Conservation (phyloP, 2,888 invertebrate genomes). For the Calliphora vomitoria region DNA sequence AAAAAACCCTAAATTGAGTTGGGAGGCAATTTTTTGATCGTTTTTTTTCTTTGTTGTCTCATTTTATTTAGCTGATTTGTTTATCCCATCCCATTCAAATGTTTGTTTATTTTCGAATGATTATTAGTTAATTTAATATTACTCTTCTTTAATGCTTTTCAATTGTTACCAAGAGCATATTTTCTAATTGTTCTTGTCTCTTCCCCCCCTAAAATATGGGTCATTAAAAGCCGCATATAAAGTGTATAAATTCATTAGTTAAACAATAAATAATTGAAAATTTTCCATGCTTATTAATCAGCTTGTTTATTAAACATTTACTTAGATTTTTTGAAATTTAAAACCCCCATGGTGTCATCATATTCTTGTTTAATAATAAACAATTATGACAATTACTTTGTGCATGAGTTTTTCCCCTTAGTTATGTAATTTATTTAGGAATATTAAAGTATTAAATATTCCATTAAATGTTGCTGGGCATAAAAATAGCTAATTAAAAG, state of each 20-base stretch:
- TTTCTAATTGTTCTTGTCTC: background rate
- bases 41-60: no score
- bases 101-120: background rate
- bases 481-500: no score
- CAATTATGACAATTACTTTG: conserved; percentile 26
- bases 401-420: background rate
- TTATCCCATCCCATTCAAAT: background rate
- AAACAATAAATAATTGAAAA: conserved; percentile 8
- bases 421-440: no score
- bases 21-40: no score
- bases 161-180: background rate
- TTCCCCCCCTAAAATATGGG: conserved; percentile 7
- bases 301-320: conserved; percentile 24
- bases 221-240: background rate
- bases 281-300: conserved; percentile 11
- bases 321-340: conserved; percentile 2
- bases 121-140: background rate
- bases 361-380: conserved; percentile 1
- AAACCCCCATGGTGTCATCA: conserved; percentile 31
- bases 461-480: no score
- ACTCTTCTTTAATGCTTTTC: background rate
- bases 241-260: background rate
- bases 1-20: no score
- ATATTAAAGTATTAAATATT: no score
- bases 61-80: background rate